Base-by-base conservation (phyloP, 1,140 invertebrate genomes). In the Polypedilum pembai region DNA sequence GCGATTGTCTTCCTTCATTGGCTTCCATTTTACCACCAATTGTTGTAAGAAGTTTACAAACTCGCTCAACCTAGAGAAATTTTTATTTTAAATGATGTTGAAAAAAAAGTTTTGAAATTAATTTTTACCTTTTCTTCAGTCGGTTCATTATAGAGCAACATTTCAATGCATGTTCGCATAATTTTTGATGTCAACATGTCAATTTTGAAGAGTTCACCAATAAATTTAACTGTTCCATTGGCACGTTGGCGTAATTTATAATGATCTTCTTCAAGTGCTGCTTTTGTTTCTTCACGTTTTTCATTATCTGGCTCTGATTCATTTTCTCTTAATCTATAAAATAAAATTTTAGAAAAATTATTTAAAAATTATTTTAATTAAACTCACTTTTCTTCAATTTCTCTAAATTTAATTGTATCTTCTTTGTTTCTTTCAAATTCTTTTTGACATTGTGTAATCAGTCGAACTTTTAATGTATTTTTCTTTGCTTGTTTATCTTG, bases 11-110 rank as follows among this genome's bases (percentile, higher is more conserved):
- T 78, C 82, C 79, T 7, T 80, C 80, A 76, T 87, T 86, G 8
- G 76, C 83, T 83, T 95, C 94, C n/a, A 95, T 82, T 78, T 90
- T 89, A 82, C 93, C 91, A 0, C 95, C 96, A 76, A 98, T 91
- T 0, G 95, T 98, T 10, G 91, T 92, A n/a, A 98, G 83, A 72
- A 98, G 84, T 83, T 94, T 92, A 81, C 95, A 98, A 33, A 98
- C 85, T 80, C 95, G 96, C 82, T 98, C 96, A n/a, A 98, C 45
- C 45, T 56, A 15, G 3, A 56, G 15, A 12, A 12, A 12, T 45
- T 45, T 45, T 45, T 8, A 4, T 45, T 45, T 1, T 1, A 15
- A 45, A 45, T 3, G 8, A 45, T 12, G 8, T 45, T 45, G 8
- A 3, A 15, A 56, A 5, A 33, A 33, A 33, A 5, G 24, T 56